Evolutionary conservation across 2,888 invertebrate genomes (phyloP).

Genomic region (Scaeva pyrastri): DNA sequence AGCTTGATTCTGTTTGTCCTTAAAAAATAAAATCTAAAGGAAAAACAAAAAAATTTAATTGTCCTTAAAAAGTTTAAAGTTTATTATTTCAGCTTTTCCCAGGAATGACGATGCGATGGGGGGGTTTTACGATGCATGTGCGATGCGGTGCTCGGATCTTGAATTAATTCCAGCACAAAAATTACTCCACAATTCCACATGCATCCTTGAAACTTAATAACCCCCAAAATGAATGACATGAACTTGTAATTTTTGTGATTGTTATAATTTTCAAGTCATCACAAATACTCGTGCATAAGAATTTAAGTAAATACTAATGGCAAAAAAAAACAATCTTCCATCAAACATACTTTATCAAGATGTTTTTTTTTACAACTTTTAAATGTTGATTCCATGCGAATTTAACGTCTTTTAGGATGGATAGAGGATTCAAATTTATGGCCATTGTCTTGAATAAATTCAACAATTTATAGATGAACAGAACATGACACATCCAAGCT

Average conservation of each 20-base stretch:
- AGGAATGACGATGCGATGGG: too few species aligned
- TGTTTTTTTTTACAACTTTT: too few species aligned
- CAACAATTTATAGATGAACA: too few species aligned
- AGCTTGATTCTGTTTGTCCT: constrained; percentile 9
- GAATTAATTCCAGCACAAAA: background rate
- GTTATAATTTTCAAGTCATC: constrained; percentile 16
- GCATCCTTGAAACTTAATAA: constrained; percentile 31
- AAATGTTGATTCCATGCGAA: too few species aligned
- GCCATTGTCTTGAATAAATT: too few species aligned
- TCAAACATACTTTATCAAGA: too few species aligned
- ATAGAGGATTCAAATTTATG: too few species aligned
- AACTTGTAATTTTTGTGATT: constrained; percentile 10
- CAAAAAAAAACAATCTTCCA: too few species aligned
- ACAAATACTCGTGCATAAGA: background rate
- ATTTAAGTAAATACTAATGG: too few species aligned
- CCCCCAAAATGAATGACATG: constrained; percentile 3
- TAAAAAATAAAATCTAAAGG: background rate
- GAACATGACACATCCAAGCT: too few species aligned
- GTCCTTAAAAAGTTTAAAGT: constrained; percentile 34
- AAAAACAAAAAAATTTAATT: background rate
- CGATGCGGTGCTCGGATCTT: background rate
- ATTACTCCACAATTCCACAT: background rate
- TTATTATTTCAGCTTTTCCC: constrained; percentile 19
- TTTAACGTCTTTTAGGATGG: too few species aligned
- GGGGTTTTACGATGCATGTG: constrained; percentile 20